Evolutionary conservation across 2,888 invertebrate genomes (phyloP), one percentile per base, ranked within the genome.

Genomic region (Tenthredo mesomela): DNA sequence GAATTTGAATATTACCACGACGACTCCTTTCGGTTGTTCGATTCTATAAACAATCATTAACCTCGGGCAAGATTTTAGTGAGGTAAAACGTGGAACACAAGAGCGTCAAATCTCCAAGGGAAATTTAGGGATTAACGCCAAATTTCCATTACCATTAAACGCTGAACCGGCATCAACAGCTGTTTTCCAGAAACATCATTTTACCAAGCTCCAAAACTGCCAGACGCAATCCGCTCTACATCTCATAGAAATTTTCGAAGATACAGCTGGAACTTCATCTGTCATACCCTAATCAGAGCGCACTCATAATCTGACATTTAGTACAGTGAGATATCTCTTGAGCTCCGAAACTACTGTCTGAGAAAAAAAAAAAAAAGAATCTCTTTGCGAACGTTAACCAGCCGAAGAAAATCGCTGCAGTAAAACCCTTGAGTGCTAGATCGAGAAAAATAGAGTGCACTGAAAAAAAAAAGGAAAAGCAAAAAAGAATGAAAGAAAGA

Each of bases 361-460:
- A n/a, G 37, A n/a, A 25, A 61, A 61, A 33, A 33, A 33, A 33
- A 1, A 33, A 33, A 25, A 12, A 37, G 37, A 37, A 25, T 75
- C 47, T 47, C 75, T 33, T 50, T 18, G 50, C 50, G 18, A 77
- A 77, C 77, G 77, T 77, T 77, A 29, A 33, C 50, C 12, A 29
- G 9, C 54, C 25, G 29, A 77, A 50, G 77, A 33, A 77, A 77
- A 77, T 77, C 21, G 50, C 29, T 40, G 33, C 25, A 61, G 25
- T 21, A 77, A 77, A 77, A 29, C 50, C 50, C 25, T 54, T 77
- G 77, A 77, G 77, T 77, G 77, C 77, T 73, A 9, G 43, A 43
- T 40, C 43, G 10, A 67, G 73, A 40, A 73, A 43, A 40, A 73
- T 40, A 40, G 77, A 50, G 47, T 47, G 50, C 18, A n/a, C 21